Evolutionary conservation across 2,797 vertebrate species (phyloP).

Genomic region (Sebastes taczanowskii): DNA sequence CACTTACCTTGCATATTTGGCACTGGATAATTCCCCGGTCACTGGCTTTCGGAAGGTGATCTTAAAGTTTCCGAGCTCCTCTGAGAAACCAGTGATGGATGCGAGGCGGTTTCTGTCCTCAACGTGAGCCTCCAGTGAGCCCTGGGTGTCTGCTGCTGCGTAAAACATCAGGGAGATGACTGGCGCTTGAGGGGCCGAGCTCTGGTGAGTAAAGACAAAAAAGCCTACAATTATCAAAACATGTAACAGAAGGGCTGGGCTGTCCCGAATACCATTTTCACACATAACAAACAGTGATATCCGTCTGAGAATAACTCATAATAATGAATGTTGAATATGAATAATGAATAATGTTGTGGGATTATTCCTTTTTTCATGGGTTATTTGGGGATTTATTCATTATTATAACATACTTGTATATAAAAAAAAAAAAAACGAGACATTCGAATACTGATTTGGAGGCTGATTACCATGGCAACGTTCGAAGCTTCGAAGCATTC

Average conservation of each 20-base stretch:
- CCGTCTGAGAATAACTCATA: too few species aligned
- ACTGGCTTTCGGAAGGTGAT: slow-evolving; percentile 89
- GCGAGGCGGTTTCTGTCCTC: slow-evolving; percentile 85
- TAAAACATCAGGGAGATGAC: slow-evolving; percentile 95
- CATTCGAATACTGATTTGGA: too few species aligned
- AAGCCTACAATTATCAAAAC: background rate
- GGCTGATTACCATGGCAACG: too few species aligned
- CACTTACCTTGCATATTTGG: slow-evolving; percentile 88
- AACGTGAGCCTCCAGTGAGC: slow-evolving; percentile 81
- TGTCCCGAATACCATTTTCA: too few species aligned
- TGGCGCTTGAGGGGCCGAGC: slow-evolving; percentile 63
- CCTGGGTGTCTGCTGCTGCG: slow-evolving; percentile 89
- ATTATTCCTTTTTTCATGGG: too few species aligned
- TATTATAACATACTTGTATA: too few species aligned
- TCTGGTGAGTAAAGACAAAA: slow-evolving; percentile 64
- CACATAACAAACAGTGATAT: too few species aligned
- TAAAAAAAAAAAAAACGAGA: too few species aligned
- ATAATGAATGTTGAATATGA: too few species aligned
- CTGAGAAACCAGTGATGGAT: slow-evolving; percentile 85
- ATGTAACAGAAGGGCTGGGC: too few species aligned
- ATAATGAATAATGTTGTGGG: too few species aligned
- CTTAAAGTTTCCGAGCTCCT: slow-evolving; percentile 92
- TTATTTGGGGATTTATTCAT: too few species aligned
- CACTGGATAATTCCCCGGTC: slow-evolving; percentile 65
- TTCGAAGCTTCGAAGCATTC: background rate